These are phyloP conservation scores for Nymphalis c-album DNA, from an alignment of 2,888 invertebrate genomes.

Conservation along the genomic window DNA sequence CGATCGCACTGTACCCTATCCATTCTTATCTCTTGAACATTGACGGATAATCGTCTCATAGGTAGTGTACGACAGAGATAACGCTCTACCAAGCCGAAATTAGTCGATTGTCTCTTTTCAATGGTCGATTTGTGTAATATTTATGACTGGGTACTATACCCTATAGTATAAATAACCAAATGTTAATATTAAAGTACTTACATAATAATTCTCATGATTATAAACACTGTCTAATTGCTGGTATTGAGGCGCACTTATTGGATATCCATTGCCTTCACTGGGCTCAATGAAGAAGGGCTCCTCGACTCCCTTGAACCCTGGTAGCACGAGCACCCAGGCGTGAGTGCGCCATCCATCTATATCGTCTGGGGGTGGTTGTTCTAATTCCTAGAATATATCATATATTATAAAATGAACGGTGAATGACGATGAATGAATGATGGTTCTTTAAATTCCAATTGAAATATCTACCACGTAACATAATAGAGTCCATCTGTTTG, in stretches of 20 bases:
- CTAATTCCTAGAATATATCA: conserved; percentile 76
- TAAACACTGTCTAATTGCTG: conserved; percentile 91
- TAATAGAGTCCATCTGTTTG: too few relatives aligned
- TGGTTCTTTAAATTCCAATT: too few relatives aligned
- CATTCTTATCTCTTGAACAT: too few relatives aligned
- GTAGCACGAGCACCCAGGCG: conserved; percentile 90
- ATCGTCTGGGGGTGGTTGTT: conserved; percentile 84
- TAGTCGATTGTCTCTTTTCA: too few relatives aligned
- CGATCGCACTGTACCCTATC: too few relatives aligned
- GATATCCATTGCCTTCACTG: conserved; percentile 86
- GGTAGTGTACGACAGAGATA: too few relatives aligned
- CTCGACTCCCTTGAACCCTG: conserved; percentile 79
- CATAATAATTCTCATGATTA: conserved; percentile 93
- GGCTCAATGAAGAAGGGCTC: conserved; percentile 92
- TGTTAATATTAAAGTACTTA: conserved; percentile 49
- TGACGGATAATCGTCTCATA: too few relatives aligned
- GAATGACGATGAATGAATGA: too few relatives aligned
- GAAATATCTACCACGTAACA: too few relatives aligned
- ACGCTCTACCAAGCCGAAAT: too few relatives aligned
- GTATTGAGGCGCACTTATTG: conserved; percentile 83
- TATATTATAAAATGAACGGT: not conserved
- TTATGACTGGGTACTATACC: not conserved
- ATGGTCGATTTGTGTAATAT: too few relatives aligned
- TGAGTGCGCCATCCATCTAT: conserved; percentile 87
- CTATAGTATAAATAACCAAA: not conserved